Evolutionary conservation across 2,113 vertebrate genomes (phyloP).

Genomic region (Pedionomus torquatus): DNA sequence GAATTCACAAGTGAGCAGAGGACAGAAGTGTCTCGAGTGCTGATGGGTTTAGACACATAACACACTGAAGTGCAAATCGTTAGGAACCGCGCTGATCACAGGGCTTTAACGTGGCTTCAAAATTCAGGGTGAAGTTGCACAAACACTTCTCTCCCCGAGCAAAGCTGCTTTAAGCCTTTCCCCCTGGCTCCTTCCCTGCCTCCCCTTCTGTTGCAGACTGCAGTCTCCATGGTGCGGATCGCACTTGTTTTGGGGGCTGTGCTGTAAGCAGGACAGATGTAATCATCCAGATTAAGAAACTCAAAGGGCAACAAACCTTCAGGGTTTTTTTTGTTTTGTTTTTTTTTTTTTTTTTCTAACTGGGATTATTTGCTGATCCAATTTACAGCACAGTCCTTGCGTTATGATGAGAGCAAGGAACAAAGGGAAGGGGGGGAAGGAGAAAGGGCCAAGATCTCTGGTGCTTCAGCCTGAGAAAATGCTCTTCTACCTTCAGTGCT

Average conservation of each 20-base stretch:
- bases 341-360: neutral
- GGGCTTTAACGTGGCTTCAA: neutral
- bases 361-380: neutral
- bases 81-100: neutral
- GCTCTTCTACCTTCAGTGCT: neutral
- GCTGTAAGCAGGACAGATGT: neutral
- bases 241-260: neutral
- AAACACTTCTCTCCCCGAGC: neutral
- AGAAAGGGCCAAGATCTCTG: neutral
- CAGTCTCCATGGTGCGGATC: neutral
- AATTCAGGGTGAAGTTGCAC: neutral
- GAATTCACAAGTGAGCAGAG: neutral
- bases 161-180: neutral
- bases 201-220: neutral
- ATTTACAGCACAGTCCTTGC: neutral
- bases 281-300: neutral
- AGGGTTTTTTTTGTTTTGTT: neutral
- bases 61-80: neutral
- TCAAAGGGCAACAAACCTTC: conserved; percentile 9
- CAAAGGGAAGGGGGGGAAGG: fast-evolving
- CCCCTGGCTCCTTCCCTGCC: neutral
- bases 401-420: neutral
- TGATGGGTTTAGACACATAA: neutral
- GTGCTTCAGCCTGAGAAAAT: neutral
- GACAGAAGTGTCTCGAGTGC: neutral